A percentile compares a stretch with the other conserved stretches of the same genome.
Conservation (phyloP, 2,797 vertebrate genomes). For the Cirrhinus molitorella region DNA sequence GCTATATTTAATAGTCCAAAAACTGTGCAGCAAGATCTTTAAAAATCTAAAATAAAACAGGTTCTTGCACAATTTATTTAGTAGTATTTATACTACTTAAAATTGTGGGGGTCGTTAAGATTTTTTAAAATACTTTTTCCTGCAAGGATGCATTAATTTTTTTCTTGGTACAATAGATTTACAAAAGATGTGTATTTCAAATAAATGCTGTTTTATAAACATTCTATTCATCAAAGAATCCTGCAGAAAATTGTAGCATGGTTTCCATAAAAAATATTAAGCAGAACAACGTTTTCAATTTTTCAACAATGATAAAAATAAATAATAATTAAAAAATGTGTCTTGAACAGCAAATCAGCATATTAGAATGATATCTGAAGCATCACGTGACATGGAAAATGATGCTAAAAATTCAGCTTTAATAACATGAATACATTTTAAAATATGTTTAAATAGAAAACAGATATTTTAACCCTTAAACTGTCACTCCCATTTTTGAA, state of each 20-base stretch:
- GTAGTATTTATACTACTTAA: background rate
- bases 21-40: background rate
- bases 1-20: background rate
- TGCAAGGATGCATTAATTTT: conserved; percentile 7
- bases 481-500: too few relatives aligned
- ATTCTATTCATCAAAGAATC: background rate
- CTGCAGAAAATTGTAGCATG: background rate
- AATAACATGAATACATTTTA: background rate
- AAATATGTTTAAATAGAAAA: background rate
- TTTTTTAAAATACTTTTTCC: background rate
- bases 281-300: background rate
- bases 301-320: background rate
- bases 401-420: too few relatives aligned
- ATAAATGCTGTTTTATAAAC: too few relatives aligned
- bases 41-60: background rate
- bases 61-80: background rate
- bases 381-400: background rate
- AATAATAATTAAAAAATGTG: background rate
- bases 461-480: too few relatives aligned
- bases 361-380: background rate
- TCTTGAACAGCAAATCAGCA: background rate
- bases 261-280: background rate
- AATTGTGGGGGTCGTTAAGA: too few relatives aligned
- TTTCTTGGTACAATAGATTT: too few relatives aligned
- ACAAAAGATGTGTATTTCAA: background rate